Evolutionary conservation across 2,888 invertebrate genomes (phyloP), one percentile per base, ranked within the genome.

Genomic region (Synanthedon vespiformis): DNA sequence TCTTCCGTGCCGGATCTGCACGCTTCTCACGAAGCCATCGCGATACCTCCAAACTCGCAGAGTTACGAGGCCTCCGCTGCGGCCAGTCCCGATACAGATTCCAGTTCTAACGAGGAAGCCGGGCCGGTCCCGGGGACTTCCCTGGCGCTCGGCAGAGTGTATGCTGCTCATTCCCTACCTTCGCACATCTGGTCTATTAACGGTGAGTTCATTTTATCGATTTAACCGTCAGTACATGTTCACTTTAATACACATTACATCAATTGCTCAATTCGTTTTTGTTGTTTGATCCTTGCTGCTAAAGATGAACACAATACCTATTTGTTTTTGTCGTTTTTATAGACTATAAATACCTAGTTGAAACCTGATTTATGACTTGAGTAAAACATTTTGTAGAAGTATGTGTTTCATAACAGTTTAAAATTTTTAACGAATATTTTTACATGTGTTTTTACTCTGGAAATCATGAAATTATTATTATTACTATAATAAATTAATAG

Each of bases 171-270:
- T 80, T 95, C 95, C 67, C 88, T 95, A 86, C 95, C 95, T 73
- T 94, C 95, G 64, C 95, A 95, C 85, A 95, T 96, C 88, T 95
- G 95, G 95, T 95, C 95, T 64, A 89, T 95, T 68, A 95, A 96
- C 81, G 95, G 95, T 95, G 77, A 92, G 92, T 76, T 48, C 1
- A 13, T 34, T 8, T 34, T 8, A 34, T 34, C 10, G 10, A 34
- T 8, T 34, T 34, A 16, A 12, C 12, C 48, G 50, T 27, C 27
- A 27, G 27, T 27, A 27, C 27, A 27, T 27, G 2, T 8, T 27
- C 6, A 8, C 1, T 16, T 18, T n/a, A n/a, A 16, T 51, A 8
- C n/a, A 34, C 34, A 10, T 34, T 34, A 34, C 34, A 34, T 10
- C 10, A 34, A 34, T 34, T 34, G 10, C 34, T 34, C 34, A 34